Percentiles rank a stretch among this genome's conserved stretches.
Evolutionary conservation across 2,888 invertebrate species (phyloP).

Genomic region (Stenodema calcarata): DNA sequence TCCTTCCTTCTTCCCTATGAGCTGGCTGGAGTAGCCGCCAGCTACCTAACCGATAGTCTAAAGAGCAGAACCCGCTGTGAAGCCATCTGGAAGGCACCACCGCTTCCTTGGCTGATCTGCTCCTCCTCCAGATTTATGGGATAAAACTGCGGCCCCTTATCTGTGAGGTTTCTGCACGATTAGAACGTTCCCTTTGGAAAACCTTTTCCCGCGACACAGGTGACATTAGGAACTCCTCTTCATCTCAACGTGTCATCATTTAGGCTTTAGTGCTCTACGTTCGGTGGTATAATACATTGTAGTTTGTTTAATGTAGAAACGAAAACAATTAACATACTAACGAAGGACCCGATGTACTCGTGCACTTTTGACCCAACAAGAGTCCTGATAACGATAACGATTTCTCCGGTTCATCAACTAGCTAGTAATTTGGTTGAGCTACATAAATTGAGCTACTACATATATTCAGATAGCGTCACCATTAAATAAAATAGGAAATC

Average conservation of each 20-base stretch:
- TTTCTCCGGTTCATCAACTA: no score
- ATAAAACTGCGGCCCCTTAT: conserved; percentile 9
- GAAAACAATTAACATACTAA: no score
- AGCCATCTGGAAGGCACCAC: conserved; percentile 1
- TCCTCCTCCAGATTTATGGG: conserved; percentile 17
- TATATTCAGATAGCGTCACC: no score
- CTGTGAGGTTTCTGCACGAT: conserved; percentile 31
- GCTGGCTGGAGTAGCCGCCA: neutral
- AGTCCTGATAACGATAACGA: no score
- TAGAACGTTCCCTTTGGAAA: conserved; percentile 18
- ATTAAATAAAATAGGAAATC: no score
- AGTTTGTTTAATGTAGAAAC: no score
- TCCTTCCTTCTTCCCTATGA: neutral
- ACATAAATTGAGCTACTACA: no score
- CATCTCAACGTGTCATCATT: neutral
- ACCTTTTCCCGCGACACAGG: conserved; percentile 9
- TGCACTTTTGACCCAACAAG: no score
- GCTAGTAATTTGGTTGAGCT: no score
- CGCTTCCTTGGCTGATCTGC: neutral
- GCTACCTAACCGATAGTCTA: neutral
- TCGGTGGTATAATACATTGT: neutral
- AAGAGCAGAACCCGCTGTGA: neutral
- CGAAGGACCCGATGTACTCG: no score
- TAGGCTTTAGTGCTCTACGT: neutral
- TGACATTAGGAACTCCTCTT: neutral